Conservation (phyloP, 2,888 invertebrate species). For the Agrochola macilenta region DNA sequence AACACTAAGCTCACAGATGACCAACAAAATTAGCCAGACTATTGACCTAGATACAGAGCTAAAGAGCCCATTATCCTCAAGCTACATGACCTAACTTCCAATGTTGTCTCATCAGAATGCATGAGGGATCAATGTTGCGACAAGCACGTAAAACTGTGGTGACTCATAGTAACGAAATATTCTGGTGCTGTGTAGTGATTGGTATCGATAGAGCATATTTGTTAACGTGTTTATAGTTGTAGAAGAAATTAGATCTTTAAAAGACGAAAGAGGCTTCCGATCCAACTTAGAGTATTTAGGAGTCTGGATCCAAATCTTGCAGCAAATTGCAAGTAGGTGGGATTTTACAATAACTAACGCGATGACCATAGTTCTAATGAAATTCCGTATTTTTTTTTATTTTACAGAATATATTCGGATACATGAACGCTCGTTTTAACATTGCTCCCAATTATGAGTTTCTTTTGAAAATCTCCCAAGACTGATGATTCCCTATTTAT, state of each 20-base stretch:
- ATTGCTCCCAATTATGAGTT: background rate
- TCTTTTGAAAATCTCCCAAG: background rate
- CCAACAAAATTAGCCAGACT: background rate
- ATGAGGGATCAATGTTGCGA: conserved; percentile 25
- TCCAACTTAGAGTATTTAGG: background rate
- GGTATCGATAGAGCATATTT: background rate
- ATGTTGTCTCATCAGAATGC: conserved; percentile 47
- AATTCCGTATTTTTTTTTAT: background rate
- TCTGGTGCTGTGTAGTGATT: background rate
- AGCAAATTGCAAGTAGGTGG: background rate
- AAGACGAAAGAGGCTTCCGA: background rate
- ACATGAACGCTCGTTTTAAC: background rate
- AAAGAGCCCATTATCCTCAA: conserved; percentile 45
- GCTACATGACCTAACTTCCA: conserved; percentile 44
- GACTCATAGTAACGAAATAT: conserved; percentile 44
- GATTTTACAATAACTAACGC: background rate
- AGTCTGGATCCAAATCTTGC: background rate
- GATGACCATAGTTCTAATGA: background rate
- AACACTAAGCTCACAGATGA: background rate
- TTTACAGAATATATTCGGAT: background rate
- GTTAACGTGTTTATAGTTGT: background rate
- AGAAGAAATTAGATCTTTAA: background rate
- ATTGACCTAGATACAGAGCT: conserved; percentile 26
- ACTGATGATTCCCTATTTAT: background rate
- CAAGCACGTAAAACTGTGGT: conserved; percentile 26